Evolutionary conservation across 2,888 invertebrate genomes (phyloP), one percentile per base, ranked within the genome.

Genomic region (Agrochola litura): DNA sequence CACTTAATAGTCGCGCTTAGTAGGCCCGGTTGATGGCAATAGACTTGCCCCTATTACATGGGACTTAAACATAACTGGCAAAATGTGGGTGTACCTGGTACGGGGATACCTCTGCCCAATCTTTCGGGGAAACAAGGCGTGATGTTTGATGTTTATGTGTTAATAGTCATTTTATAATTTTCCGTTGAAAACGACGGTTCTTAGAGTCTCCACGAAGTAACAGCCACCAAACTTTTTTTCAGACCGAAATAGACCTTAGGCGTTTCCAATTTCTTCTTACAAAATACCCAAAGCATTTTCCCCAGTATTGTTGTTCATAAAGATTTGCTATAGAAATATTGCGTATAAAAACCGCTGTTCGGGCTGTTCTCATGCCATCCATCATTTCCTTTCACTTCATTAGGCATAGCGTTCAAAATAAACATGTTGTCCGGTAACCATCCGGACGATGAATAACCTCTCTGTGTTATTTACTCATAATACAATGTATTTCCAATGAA

Each of bases 311-410:
- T 88, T 86, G 84, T 83, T 79, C 68, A 88, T 75, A 86, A 86
- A 76, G 84, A 84, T 88, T 88, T 90, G 88, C 86, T 91, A 89
- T 90, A 91, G 89, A 91, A 90, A 92, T 90, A 88, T 90, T 90
- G 88, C 82, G 86, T 87, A 93, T 90, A 89, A 90, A 90, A 90
- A 91, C 88, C 90, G 90, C 86, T 88, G 90, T 90, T 89, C 86
- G 88, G 86, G 86, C 88, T 90, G 89, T 89, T 88, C 86, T 89
- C 88, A 85, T 90, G 89, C 91, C 95, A 96, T 96, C 94, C 92
- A 95, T 96, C 95, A 96, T 95, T 93, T 91, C 91, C 93, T 94
- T 91, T 94, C 96, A 95, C 94, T 94, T 96, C 96, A 96, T 96
- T 96, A 95, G 89, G 92, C 92, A 92, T 92, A 91, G 88, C 92